phyloP scores from a whole-genome alignment of 2,113 vertebrate species.

The Pelvicachromis taeniatus region DNA sequence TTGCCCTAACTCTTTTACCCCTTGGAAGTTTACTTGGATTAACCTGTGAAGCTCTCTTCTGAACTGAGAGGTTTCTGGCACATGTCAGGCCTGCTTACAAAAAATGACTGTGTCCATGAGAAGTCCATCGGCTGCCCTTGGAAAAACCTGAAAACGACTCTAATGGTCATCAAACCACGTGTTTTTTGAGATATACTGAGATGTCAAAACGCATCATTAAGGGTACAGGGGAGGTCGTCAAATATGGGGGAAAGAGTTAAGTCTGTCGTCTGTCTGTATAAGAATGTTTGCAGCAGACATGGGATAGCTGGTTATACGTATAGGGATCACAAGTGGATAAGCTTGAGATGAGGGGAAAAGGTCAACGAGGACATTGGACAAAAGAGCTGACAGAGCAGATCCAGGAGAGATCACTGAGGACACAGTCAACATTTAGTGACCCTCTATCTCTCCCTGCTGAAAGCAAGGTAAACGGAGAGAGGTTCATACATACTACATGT shows the following conservation, averaged over 20 bases:
- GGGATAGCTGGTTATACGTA: background rate
- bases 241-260: background rate
- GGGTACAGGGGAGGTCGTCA: background rate
- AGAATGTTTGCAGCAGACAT: background rate
- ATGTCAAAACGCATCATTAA: background rate
- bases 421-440: background rate
- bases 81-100: background rate
- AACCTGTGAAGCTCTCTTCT: background rate
- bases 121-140: background rate
- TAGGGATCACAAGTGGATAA: background rate
- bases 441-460: background rate
- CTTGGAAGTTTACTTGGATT: background rate
- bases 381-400: conserved; percentile 29
- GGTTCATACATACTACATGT: conserved; percentile 24
- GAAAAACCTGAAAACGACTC: background rate
- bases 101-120: background rate
- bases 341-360: conserved; percentile 19
- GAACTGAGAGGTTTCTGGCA: background rate
- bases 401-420: conserved; percentile 39
- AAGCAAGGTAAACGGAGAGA: conserved; percentile 10
- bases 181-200: background rate
- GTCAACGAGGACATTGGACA: conserved; percentile 43
- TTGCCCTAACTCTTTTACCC: background rate
- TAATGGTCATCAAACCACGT: background rate
- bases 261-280: background rate